These are phyloP conservation scores for Ceyx cyanopectus DNA, from an alignment of 2,113 vertebrate species.

Conservation along the genomic window DNA sequence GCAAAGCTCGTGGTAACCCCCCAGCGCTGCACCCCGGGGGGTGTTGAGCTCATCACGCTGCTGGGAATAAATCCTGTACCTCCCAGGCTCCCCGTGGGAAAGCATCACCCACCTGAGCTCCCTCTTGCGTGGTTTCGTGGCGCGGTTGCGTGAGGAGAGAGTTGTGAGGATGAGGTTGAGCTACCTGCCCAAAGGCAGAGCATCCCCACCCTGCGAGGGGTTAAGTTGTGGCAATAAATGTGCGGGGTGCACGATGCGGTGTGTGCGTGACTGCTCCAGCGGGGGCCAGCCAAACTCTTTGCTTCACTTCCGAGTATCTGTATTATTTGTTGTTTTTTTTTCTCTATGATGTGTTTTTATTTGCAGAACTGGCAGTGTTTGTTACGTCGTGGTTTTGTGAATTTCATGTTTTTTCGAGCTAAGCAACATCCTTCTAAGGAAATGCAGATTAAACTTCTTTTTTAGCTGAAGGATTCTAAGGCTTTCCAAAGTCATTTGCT, in stretches of 20 bases:
- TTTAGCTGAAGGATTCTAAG: background rate
- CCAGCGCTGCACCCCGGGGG: background rate
- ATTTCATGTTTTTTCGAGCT: background rate
- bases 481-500: background rate
- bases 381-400: background rate
- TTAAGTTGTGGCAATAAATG: background rate
- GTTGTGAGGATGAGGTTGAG: background rate
- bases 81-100: background rate
- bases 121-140: background rate
- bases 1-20: background rate
- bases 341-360: too few relatives aligned
- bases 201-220: background rate
- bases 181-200: background rate
- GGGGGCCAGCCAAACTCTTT: background rate
- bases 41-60: background rate
- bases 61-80: background rate
- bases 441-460: background rate
- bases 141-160: background rate
- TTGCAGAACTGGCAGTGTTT: background rate
- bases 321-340: background rate
- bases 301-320: background rate
- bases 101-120: background rate
- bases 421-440: background rate
- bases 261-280: background rate
- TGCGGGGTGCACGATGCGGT: background rate